Percentiles rank a stretch among this genome's conserved stretches.
Evolutionary conservation across 2,797 vertebrate species (phyloP).

Genomic region (Rhinichthys osculus): DNA sequence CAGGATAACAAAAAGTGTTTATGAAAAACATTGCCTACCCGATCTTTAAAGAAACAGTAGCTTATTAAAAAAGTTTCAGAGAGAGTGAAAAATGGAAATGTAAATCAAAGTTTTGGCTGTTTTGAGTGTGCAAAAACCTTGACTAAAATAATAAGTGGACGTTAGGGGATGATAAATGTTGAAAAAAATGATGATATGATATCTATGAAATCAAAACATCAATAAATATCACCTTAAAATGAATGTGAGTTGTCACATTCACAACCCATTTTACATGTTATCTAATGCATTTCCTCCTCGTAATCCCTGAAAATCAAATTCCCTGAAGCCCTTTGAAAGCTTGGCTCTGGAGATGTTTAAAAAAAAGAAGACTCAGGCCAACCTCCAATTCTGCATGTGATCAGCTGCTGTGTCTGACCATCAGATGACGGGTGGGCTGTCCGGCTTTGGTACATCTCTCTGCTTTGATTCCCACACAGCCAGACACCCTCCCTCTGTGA

Average conservation of each 20-base stretch:
- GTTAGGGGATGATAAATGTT: not conserved
- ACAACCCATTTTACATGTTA: not conserved
- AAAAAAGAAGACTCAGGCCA: constrained; percentile 32
- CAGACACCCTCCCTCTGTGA: constrained; percentile 51
- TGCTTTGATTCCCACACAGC: constrained; percentile 63
- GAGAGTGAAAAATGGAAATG: not conserved
- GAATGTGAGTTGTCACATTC: not conserved
- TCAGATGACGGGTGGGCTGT: constrained; percentile 72
- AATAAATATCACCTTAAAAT: not conserved
- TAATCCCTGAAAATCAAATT: not conserved
- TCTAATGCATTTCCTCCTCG: not conserved
- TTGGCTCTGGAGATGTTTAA: constrained; percentile 6
- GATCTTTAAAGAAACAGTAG: not conserved
- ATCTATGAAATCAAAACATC: not conserved
- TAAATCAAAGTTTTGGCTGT: not conserved
- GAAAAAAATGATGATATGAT: not conserved
- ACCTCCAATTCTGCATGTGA: constrained; percentile 58
- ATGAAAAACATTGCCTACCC: not conserved
- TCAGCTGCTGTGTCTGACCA: constrained; percentile 63
- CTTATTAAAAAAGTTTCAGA: not conserved
- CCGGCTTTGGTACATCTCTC: constrained; percentile 53
- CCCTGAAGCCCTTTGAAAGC: constrained; percentile 26
- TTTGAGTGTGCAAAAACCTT: not conserved
- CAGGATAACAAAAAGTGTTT: not conserved
- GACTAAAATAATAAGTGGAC: not conserved